Base-by-base conservation (phyloP, 2,888 invertebrate species). In the Bombylius discolor region DNA sequence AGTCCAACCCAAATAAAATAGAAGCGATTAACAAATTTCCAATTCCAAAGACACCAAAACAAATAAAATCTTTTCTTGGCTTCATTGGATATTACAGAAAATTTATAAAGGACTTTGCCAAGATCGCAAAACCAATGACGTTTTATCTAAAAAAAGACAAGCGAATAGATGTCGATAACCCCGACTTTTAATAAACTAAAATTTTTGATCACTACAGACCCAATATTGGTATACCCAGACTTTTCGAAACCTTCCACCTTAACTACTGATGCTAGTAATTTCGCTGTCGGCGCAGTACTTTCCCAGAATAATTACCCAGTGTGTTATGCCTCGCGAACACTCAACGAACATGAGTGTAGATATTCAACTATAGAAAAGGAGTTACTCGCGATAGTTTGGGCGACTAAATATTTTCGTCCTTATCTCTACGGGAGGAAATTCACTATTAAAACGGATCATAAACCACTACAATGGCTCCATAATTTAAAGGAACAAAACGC, bases 391-490 rank as follows among this genome's bases (percentile, higher is more conserved):
- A 57, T 59, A 2, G 49, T 59, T 1, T 54, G 49, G 50, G 12
- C 55, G 4, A 31, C 32, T 1, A 55, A 55, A 49, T 56, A 58
- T 33, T 52, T 56, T 14, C 51, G 53, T 42, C 52, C 50, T 5
- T 59, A 59, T 11, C 44, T 59, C 5, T 56, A 44, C 39, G 58
- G 58, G 5, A 33, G 50, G 4, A 53, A 55, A 23, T 59, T 59
- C 13, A 47, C 34, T 8, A 51, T 59, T 11, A 36, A 46, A 48
- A 59, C 56, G 1, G 52, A 56, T n/a, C 56, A 56, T 49, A 52
- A 55, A 36, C 59, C 59, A 1, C 51, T 59, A 2, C 52, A 45
- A 36, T 62, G 59, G 60, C 34, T 61, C 5, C 46, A 54, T 34
- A 47, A 51, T 13, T 47, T 51, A 12, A 61, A 58, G 42, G 54